These are phyloP conservation scores for Bolinopsis microptera DNA, from an alignment of 37 sponge, comb jelly and placozoan genomes.

Conservation along the genomic window DNA sequence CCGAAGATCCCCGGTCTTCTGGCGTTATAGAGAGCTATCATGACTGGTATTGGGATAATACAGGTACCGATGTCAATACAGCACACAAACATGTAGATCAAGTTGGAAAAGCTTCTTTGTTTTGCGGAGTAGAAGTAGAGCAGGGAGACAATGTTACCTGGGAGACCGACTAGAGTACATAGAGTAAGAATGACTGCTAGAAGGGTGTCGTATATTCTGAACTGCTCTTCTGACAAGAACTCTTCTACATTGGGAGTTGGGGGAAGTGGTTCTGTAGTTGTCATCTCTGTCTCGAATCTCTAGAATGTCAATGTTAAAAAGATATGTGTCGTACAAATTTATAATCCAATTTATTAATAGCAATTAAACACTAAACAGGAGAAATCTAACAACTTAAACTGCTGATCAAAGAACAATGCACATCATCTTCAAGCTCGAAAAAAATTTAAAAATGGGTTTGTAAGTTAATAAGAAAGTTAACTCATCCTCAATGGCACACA, in stretches of 20 bases:
- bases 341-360: too few species aligned
- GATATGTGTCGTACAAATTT: too few species aligned
- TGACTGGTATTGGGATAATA: constrained; percentile 9
- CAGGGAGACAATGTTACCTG: not conserved
- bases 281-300: too few species aligned
- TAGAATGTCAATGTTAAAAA: too few species aligned
- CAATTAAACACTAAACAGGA: too few species aligned
- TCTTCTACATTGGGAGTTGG: not conserved
- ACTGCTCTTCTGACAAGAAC: not conserved
- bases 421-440: too few species aligned
- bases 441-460: too few species aligned
- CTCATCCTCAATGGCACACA: too few species aligned
- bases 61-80: not conserved
- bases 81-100: not conserved
- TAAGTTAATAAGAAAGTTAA: too few species aligned
- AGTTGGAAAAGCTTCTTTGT: not conserved
- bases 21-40: not conserved
- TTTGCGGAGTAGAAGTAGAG: not conserved
- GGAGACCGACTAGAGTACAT: not conserved
- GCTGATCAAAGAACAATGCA: too few species aligned
- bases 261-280: not conserved
- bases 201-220: not conserved
- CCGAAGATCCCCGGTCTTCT: not conserved
- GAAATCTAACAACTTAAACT: too few species aligned
- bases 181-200: not conserved